These are phyloP conservation scores for Altica lythri DNA, from an alignment of 2,888 invertebrate species.

Conservation along the genomic window DNA sequence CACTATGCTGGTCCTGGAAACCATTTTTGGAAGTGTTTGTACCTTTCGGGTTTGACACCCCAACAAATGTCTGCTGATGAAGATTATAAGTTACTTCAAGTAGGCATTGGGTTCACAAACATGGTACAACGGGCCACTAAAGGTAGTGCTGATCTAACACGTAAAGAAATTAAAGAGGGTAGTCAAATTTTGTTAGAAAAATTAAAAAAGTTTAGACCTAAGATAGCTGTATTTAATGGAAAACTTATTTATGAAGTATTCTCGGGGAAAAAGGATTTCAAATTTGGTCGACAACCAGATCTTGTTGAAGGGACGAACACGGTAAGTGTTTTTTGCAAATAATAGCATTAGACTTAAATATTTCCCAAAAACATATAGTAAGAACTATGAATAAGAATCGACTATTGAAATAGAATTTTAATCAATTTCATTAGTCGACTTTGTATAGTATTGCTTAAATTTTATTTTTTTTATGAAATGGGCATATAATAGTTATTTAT, in stretches of 20 bases:
- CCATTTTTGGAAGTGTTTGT: constrained; percentile 99
- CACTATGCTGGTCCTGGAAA: constrained; percentile 99
- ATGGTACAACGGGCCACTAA: constrained; percentile 95
- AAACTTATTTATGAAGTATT: constrained; percentile 98
- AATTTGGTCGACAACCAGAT: constrained; percentile 94
- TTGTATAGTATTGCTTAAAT: too few species aligned
- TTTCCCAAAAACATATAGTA: too few species aligned
- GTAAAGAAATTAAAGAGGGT: constrained; percentile 93
- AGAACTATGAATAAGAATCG: too few species aligned
- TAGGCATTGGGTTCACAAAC: constrained; percentile 97
- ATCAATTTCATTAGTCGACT: too few species aligned
- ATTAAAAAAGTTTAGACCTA: constrained; percentile 88
- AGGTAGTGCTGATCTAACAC: constrained; percentile 92
- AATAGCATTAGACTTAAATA: too few species aligned
- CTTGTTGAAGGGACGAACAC: constrained; percentile 92
- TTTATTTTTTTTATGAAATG: too few species aligned
- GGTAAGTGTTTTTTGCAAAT: constrained; percentile 69
- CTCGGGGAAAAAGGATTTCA: constrained; percentile 95
- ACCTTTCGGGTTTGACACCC: constrained; percentile 89
- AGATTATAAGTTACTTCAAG: constrained; percentile 89
- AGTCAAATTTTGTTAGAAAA: constrained; percentile 88
- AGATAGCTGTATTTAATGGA: constrained; percentile 98
- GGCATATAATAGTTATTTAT: too few species aligned
- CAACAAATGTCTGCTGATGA: constrained; percentile 97
- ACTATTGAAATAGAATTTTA: too few species aligned